Base-by-base conservation (phyloP, 2,888 invertebrate species). In the Therioaphis trifolii region DNA sequence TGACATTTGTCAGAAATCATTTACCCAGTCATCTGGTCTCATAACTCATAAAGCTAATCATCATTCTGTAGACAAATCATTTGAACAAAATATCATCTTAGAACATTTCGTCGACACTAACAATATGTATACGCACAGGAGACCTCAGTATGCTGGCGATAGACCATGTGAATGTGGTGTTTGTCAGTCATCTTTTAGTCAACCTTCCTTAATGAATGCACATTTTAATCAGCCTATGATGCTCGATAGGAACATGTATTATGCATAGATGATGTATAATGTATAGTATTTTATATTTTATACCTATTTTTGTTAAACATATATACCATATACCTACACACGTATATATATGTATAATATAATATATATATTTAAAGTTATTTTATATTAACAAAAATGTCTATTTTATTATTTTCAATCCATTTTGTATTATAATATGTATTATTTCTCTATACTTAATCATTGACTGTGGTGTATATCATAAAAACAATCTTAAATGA, bases 21-120 rank as follows among this genome's bases (percentile, higher is more conserved):
- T 78, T 18, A 18, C 49, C 2, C 76, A 63, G 12, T 76, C 61
- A 46, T 68, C 78, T 1, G 78, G 78, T 11, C 68, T 68, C 4
- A 24, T 68, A 0, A 66, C 52, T 11, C 66, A 78, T 2, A 68
- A 52, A 18, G 24, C 78, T 12, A 12, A 24, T 14, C 68, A 78
- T 52, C 78, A 78, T 35, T 12, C 29, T 2, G 21, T 11, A n/a
- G 29, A 46, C n/a, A 46, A 63, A n/a, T 29, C n/a, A n/a, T 49
- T 55, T 12, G 52, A 40, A 55, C 52, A 68, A 35, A 24, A 2
- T 4, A 29, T 15, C 29, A 4, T 1, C 1, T n/a, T 35, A 9
- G 55, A 21, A 12, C 55, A 55, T 7, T 58, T 40, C 15, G 0
- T 58, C 15, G 18, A n/a, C 9, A 18, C 71, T 2, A 49, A 49